Conservation (phyloP, 2,888 invertebrate genomes). For the Metopia argyrocephala region DNA sequence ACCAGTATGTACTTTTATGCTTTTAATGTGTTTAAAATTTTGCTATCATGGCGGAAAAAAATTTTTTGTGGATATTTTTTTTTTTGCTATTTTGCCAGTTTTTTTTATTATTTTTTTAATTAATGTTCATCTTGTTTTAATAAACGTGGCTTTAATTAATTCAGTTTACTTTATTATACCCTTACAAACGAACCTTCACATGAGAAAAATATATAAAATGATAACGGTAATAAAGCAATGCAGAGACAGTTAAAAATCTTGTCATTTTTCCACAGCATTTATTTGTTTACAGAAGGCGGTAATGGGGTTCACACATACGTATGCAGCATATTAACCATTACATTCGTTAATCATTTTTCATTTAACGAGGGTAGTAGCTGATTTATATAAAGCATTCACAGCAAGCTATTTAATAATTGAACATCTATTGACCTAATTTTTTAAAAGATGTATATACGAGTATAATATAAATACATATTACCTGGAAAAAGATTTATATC, state of each 20-base stretch:
- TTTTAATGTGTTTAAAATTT: not conserved
- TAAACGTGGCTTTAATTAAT: conserved; percentile 58
- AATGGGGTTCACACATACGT: too few species aligned
- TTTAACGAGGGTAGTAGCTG: conserved; percentile 12
- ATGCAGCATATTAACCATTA: not conserved
- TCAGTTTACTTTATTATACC: conserved; percentile 50
- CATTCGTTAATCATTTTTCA: conserved; percentile 7
- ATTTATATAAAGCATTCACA: too few species aligned
- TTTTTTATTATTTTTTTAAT: conserved; percentile 62
- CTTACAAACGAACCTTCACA: not conserved
- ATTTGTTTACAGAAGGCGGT: not conserved
- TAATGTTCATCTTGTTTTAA: conserved; percentile 58
- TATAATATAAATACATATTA: too few species aligned
- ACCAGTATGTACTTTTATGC: too few species aligned
- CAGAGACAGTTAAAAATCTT: not conserved
- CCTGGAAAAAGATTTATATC: too few species aligned
- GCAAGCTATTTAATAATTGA: too few species aligned
- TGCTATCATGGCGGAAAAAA: conserved; percentile 11
- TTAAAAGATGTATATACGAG: too few species aligned
- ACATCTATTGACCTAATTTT: too few species aligned
- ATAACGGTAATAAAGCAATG: not conserved
- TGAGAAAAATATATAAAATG: conserved; percentile 11
- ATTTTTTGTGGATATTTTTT: not conserved
- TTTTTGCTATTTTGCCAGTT: conserved; percentile 12
- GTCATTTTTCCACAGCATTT: not conserved